These are phyloP conservation scores for Coracopsis vasa DNA, from an alignment of 2,113 vertebrate genomes.

Conservation along the genomic window DNA sequence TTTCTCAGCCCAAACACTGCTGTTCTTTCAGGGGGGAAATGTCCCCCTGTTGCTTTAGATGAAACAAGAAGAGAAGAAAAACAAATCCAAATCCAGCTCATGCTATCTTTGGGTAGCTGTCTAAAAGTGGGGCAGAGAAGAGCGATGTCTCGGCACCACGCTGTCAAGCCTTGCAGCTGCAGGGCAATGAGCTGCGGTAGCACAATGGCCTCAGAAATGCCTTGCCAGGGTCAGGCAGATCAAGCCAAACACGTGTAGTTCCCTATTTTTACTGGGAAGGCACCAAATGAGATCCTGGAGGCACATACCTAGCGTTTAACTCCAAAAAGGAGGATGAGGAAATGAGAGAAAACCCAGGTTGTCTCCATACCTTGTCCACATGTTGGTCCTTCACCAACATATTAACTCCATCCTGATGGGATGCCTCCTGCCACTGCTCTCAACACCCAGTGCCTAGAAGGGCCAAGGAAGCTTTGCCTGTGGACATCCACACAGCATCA, in stretches of 20 bases:
- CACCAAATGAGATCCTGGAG: background rate
- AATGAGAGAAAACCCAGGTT: background rate
- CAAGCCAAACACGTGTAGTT: background rate
- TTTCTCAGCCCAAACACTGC: constrained; percentile 40
- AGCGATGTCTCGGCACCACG: background rate
- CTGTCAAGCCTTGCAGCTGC: background rate
- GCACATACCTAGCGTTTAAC: rapidly evolving
- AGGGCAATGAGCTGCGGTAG: background rate
- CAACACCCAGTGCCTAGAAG: background rate
- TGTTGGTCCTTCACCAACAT: background rate
- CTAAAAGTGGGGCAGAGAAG: background rate
- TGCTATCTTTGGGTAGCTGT: background rate
- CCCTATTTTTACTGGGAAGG: background rate
- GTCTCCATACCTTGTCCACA: background rate
- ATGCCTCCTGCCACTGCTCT: background rate
- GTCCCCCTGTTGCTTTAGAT: background rate
- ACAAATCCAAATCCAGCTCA: background rate
- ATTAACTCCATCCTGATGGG: background rate
- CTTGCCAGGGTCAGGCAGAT: background rate
- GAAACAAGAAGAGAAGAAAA: constrained; percentile 35
- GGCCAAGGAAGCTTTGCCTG: background rate
- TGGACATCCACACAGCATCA: background rate
- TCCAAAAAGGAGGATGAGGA: background rate
- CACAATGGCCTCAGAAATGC: background rate
- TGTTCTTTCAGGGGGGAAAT: background rate